Evolutionary conservation across 2,797 vertebrate species (phyloP), one percentile per base, ranked within the genome.

Genomic region (Taenioides sp.): DNA sequence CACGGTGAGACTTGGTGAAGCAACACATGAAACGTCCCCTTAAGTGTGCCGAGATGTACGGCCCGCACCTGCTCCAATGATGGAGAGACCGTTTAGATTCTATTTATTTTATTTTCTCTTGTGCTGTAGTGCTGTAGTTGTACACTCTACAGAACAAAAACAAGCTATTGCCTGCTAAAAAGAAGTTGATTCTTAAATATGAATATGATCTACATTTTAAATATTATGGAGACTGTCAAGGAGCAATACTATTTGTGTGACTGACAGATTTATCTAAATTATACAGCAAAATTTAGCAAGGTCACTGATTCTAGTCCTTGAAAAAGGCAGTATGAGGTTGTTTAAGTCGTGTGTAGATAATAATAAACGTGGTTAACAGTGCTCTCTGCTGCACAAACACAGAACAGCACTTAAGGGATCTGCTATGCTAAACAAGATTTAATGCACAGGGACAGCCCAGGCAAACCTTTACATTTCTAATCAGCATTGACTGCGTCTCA

Each of bases 371-470:
- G 47, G 37, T 12, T 57, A 66, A 80, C 6, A 75, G 57, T 40
- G 71, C 88, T 7, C 83, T 79, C 88, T 92, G 79, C 80, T 90
- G 90, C 71, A 62, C 43, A 23, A 58, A 57, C 20, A 34, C 55
- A 60, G 73, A 69, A 82, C 3, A 70, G 69, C 65, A 66, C 65
- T 54, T 52, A 31, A 49, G 43, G 63, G 23, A 47, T 25, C 16
- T 25, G n/a, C n/a, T 14, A 27, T 49, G 5, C 25, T 18, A 65
- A 25, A 5, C 7, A 27, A 65, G 22, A 65, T 65, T 65, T 50
- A 65, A 65, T 50, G 43, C 63, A 9, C 23, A 18, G 22, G 16
- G 43, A 65, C 63, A 50, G 63, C 40, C 5, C 37, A 25, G 37
- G 40, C 63, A 65, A 65, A 65, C 63, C 63, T 65, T 65, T 65